Evolutionary conservation across 2,888 invertebrate species (phyloP).

Genomic region (Exephanes ischioxanthus): DNA sequence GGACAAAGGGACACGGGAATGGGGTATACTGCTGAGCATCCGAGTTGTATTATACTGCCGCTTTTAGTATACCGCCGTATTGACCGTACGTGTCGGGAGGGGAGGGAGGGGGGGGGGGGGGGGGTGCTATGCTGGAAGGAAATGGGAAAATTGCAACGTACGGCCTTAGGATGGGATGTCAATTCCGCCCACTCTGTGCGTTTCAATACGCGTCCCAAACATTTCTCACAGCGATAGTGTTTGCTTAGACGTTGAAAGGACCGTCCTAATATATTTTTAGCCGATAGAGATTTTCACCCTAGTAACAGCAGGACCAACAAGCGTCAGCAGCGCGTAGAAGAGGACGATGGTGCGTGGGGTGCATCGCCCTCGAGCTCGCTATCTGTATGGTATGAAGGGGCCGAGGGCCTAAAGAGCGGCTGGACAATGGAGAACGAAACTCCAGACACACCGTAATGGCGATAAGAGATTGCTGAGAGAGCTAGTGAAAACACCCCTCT

Average conservation of each 20-base stretch:
- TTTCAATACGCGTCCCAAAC: conserved; percentile 6
- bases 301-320: neutral
- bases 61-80: neutral
- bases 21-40: neutral
- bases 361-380: conserved; percentile 21
- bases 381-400: neutral
- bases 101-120: no score
- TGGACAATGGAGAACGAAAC: conserved; percentile 28
- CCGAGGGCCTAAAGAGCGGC: conserved; percentile 28
- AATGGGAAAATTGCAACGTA: conserved; percentile 6
- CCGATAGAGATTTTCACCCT: conserved; percentile 10
- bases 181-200: conserved; percentile 20
- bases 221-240: conserved; percentile 19
- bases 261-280: conserved; percentile 17
- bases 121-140: neutral
- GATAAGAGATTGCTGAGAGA: conserved; percentile 11
- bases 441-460: conserved; percentile 33
- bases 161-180: neutral
- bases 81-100: neutral
- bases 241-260: conserved; percentile 20
- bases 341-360: neutral
- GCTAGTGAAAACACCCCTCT: neutral
- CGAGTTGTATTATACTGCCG: neutral
- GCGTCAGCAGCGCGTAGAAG: neutral
- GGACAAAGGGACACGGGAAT: neutral